Percentiles rank a stretch among this genome's conserved stretches.
phyloP scores from a whole-genome alignment of 2,888 invertebrate species.

The Cephus pulcher region DNA sequence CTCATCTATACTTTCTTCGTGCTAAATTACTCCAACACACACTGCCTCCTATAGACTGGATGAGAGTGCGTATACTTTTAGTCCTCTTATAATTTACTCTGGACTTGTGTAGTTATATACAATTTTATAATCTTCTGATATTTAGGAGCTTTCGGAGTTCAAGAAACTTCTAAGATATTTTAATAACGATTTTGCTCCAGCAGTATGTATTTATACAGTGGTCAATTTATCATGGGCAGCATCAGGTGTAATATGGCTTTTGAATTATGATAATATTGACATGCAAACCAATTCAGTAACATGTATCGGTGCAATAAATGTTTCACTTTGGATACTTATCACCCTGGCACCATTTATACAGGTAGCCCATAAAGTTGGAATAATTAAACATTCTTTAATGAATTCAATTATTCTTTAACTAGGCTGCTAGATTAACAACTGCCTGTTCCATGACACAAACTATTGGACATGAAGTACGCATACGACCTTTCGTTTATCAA shows the following conservation, averaged over 20 bases:
- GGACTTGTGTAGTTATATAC: background rate
- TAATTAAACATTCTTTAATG: slow-evolving; percentile 1
- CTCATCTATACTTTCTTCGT: slow-evolving; percentile 79
- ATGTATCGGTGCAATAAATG: slow-evolving; percentile 73
- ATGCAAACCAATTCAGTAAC: slow-evolving; percentile 71
- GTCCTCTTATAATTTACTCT: background rate
- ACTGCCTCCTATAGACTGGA: slow-evolving; percentile 81
- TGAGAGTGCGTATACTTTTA: slow-evolving; percentile 71
- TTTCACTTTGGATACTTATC: slow-evolving; percentile 75
- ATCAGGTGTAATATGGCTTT: slow-evolving; percentile 78
- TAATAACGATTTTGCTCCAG: slow-evolving; percentile 80
- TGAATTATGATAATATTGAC: slow-evolving; percentile 72
- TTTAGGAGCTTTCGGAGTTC: slow-evolving; percentile 83
- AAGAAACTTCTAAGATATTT: slow-evolving; percentile 81
- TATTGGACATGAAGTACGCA: slow-evolving; percentile 82
- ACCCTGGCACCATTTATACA: slow-evolving; percentile 78
- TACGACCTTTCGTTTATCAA: slow-evolving; percentile 84
- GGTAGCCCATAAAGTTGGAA: slow-evolving; percentile 61
- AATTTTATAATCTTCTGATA: slow-evolving; percentile 21
- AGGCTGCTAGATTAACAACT: slow-evolving; percentile 81
- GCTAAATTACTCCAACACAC: slow-evolving; percentile 80
- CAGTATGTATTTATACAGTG: slow-evolving; percentile 81
- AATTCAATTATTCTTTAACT: slow-evolving; percentile 48
- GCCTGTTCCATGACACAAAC: slow-evolving; percentile 79
- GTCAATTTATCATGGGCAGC: slow-evolving; percentile 80